Evolutionary conservation across 2,797 vertebrate species (phyloP).

Genomic region (Babyrousa celebensis): DNA sequence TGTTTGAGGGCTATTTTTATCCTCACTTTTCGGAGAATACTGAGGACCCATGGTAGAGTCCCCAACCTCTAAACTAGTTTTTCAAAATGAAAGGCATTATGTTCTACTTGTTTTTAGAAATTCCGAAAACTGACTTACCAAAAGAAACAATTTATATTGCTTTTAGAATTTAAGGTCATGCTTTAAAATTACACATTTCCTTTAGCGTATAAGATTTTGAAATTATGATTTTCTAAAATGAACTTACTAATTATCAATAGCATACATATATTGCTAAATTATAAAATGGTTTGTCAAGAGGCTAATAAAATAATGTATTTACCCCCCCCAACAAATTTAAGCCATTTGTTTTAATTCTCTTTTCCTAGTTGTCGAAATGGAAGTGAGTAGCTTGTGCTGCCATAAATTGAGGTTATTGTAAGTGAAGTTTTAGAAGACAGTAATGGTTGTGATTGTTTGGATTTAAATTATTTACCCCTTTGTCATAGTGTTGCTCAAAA

Average conservation of each 20-base stretch:
- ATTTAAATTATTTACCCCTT: neutral
- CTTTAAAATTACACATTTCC: constrained; percentile 23
- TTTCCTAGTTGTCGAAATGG: neutral
- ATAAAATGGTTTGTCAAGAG: neutral
- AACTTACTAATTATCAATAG: constrained; percentile 22
- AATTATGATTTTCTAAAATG: constrained; percentile 2
- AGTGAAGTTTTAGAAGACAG: neutral
- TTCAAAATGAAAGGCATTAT: neutral
- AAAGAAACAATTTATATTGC: constrained; percentile 6
- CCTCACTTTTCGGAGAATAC: too few species aligned
- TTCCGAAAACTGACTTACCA: neutral
- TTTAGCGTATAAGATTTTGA: neutral
- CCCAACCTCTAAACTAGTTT: neutral
- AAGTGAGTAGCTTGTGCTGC: neutral
- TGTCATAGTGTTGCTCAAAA: constrained; percentile 19
- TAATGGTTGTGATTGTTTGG: neutral
- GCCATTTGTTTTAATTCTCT: neutral
- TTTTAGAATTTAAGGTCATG: neutral
- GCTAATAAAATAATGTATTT: neutral
- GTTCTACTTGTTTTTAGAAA: neutral
- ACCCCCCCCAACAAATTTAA: neutral
- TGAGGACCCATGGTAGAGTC: neutral
- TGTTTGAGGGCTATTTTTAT: neutral
- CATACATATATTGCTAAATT: neutral
- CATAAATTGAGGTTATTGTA: neutral